Evolutionary conservation across 2,113 vertebrate genomes (phyloP).

Genomic region (Pampusana beccarii): DNA sequence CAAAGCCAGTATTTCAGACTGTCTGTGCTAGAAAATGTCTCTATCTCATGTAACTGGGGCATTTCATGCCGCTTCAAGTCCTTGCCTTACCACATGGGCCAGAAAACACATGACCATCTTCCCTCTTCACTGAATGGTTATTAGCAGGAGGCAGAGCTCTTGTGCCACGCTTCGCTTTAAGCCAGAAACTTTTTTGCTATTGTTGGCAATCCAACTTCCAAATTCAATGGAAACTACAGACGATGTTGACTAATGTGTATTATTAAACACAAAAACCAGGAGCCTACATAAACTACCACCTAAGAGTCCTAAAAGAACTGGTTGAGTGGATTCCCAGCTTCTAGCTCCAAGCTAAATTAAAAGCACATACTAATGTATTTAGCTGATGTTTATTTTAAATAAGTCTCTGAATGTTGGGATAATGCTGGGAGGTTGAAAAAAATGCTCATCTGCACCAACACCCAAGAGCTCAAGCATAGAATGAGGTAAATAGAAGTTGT

Average conservation of each 20-base stretch:
- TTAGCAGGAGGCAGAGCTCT: background rate
- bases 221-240: background rate
- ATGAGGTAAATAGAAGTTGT: background rate
- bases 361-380: background rate
- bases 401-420: background rate
- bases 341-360: conserved; percentile 6
- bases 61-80: background rate
- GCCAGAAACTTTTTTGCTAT: background rate
- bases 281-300: background rate
- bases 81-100: background rate
- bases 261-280: background rate
- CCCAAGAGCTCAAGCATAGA: background rate
- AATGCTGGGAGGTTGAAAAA: background rate
- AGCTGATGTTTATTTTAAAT: background rate
- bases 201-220: background rate
- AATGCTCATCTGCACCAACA: background rate
- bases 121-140: background rate
- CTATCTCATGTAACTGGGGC: background rate
- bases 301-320: background rate
- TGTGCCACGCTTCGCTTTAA: background rate
- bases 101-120: background rate
- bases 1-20: background rate
- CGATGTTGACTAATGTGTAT: background rate
- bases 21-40: background rate
- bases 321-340: background rate